A percentile compares a stretch with the other conserved stretches of the same genome.
These are phyloP conservation scores for Ceratoteleas bidentatus DNA, from an alignment of 1,140 invertebrate genomes.

Conservation along the genomic window DNA sequence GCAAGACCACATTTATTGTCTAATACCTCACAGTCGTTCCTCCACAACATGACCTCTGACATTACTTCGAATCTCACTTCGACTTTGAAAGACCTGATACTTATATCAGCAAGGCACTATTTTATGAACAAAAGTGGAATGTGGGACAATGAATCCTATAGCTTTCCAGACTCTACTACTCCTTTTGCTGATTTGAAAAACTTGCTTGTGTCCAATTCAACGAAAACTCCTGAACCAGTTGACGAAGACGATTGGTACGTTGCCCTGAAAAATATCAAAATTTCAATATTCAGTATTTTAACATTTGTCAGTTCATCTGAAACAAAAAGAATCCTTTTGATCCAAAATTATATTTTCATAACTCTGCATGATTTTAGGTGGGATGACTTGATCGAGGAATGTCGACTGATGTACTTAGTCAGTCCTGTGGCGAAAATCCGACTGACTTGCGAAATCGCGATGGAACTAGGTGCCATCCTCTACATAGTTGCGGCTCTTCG, in stretches of 20 bases:
- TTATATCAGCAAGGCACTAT: slow-evolving; percentile 10
- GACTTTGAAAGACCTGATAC: slow-evolving; percentile 29
- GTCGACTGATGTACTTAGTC: slow-evolving; percentile 85
- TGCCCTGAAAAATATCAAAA: neutral
- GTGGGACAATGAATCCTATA: slow-evolving; percentile 15
- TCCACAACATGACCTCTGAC: slow-evolving; percentile 68
- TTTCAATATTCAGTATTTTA: too few relatives aligned
- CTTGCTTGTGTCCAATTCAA: slow-evolving; percentile 20
- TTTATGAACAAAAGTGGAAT: slow-evolving; percentile 14
- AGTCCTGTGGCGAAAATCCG: slow-evolving; percentile 84
- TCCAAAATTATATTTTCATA: too few relatives aligned
- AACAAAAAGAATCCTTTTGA: too few relatives aligned
- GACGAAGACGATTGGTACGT: slow-evolving; percentile 60
- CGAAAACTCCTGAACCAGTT: neutral
- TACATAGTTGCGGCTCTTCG: slow-evolving; percentile 91
- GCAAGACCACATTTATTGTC: slow-evolving; percentile 52
- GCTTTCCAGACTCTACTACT: neutral
- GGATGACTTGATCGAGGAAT: slow-evolving; percentile 86
- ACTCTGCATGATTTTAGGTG: too few relatives aligned
- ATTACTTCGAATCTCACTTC: slow-evolving; percentile 68
- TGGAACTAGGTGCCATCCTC: slow-evolving; percentile 88
- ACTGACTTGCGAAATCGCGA: slow-evolving; percentile 85
- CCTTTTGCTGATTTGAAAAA: slow-evolving; percentile 20
- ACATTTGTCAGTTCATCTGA: too few relatives aligned
- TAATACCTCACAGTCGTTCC: slow-evolving; percentile 57